phyloP scores from a whole-genome alignment of 2,113 vertebrate genomes.

The Cervus canadensis region DNA sequence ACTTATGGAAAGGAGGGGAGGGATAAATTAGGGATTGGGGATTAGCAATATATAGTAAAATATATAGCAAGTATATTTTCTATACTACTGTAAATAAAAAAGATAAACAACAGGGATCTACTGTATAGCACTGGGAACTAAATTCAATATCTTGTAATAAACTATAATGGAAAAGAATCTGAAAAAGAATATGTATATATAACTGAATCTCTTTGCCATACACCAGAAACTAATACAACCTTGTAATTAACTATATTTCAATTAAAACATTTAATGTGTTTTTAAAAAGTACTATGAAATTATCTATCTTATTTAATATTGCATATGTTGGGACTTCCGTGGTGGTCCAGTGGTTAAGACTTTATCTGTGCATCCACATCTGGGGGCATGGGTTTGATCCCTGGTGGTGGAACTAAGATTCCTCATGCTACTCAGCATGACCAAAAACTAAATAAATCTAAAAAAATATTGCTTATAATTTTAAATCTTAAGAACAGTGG shows the following conservation, averaged over 20 bases:
- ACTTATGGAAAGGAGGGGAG: background rate
- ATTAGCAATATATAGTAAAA: background rate
- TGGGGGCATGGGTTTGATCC: background rate
- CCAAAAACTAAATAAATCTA: background rate
- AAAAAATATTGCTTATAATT: background rate
- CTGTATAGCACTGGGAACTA: background rate
- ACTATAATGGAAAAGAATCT: background rate
- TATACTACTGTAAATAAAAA: background rate
- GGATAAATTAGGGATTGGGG: background rate
- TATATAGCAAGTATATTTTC: background rate
- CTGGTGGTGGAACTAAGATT: background rate
- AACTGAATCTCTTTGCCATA: background rate
- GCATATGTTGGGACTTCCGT: background rate
- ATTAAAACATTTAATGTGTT: background rate
- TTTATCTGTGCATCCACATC: background rate
- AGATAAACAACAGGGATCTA: background rate
- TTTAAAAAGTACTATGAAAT: background rate
- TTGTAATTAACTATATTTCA: background rate
- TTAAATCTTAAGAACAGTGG: slow-evolving; percentile 1
- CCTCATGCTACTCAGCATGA: background rate
- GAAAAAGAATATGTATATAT: background rate
- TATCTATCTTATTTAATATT: background rate
- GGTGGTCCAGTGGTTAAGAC: background rate
- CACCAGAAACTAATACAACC: background rate
- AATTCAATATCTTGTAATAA: background rate